Percentiles rank a stretch among this genome's conserved stretches.
phyloP scores from a whole-genome alignment of 1,140 invertebrate species.

The Drosophila seguyi region DNA sequence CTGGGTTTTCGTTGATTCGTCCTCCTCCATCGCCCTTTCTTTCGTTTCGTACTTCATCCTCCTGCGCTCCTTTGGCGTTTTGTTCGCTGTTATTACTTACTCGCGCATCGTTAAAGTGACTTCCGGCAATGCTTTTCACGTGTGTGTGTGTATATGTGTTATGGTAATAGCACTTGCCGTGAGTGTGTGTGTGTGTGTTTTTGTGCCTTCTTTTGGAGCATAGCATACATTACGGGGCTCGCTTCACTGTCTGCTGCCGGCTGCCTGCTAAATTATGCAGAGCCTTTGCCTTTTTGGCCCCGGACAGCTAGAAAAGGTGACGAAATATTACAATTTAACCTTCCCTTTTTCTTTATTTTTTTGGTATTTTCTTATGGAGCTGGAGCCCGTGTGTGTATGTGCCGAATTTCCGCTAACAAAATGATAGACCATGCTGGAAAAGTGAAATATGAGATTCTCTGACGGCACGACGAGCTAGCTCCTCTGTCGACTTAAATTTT shows the following conservation, averaged over 20 bases:
- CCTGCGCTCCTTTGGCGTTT: conserved; percentile 28
- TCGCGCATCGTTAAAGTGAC: conserved; percentile 83
- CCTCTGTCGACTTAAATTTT: conserved; percentile 21
- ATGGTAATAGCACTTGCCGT: conserved; percentile 62
- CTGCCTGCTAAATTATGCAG: conserved; percentile 78
- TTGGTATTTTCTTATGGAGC: not conserved
- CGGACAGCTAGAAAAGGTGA: conserved; percentile 63
- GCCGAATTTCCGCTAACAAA: conserved; percentile 77
- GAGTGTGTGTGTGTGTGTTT: conserved; percentile 29
- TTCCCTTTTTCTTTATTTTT: conserved; percentile 20
- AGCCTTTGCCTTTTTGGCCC: conserved; percentile 65
- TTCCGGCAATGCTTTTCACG: conserved; percentile 61
- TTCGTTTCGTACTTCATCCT: conserved; percentile 22
- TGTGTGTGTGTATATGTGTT: conserved; percentile 32
- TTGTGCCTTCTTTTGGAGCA: conserved; percentile 25
- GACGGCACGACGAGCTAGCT: not conserved
- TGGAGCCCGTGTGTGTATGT: conserved; percentile 35
- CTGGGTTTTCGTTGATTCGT: conserved; percentile 29
- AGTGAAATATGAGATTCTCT: conserved; percentile 41
- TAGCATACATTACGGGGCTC: conserved; percentile 69
- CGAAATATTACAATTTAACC: conserved; percentile 84
- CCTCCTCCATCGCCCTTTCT: conserved; percentile 13
- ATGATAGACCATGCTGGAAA: conserved; percentile 48
- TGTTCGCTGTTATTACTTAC: conserved; percentile 78
- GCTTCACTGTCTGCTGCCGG: conserved; percentile 62